Percentiles rank a stretch among this genome's conserved stretches.
These are phyloP conservation scores for Microdon myrmicae DNA, from an alignment of 2,888 invertebrate species.

Conservation along the genomic window DNA sequence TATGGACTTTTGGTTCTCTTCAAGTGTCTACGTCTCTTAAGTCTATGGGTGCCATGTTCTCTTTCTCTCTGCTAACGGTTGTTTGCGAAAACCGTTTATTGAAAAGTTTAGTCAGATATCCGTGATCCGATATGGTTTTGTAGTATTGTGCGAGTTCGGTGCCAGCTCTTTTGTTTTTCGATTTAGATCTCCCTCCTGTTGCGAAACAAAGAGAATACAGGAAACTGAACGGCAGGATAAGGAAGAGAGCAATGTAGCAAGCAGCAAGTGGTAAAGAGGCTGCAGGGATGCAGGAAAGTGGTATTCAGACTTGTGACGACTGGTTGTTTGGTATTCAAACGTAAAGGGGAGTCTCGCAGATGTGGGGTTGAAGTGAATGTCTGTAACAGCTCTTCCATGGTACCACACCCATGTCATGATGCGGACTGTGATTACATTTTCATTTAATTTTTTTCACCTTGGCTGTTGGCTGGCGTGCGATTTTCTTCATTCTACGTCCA, in stretches of 20 bases:
- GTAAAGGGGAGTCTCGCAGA: conserved; percentile 16
- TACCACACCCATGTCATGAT: conserved; percentile 53
- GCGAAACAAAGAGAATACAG: conserved; percentile 14
- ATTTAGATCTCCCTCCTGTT: too few species aligned
- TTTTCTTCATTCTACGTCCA: conserved; percentile 43
- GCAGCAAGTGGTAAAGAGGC: too few species aligned
- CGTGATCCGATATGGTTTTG: conserved; percentile 41
- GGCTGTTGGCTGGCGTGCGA: conserved; percentile 52
- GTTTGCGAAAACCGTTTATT: conserved; percentile 29
- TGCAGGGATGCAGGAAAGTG: too few species aligned
- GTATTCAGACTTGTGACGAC: too few species aligned
- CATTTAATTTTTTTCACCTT: conserved; percentile 53
- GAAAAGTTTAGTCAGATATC: conserved; percentile 26
- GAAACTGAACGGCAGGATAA: conserved; percentile 2
- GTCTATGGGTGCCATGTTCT: conserved; percentile 10
- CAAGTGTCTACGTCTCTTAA: conserved; percentile 15
- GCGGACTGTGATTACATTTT: conserved; percentile 52
- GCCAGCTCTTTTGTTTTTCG: conserved; percentile 47
- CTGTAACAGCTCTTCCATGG: conserved; percentile 49
- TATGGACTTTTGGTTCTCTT: conserved; percentile 17
- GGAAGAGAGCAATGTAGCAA: conserved; percentile 41
- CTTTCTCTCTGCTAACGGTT: conserved; percentile 47
- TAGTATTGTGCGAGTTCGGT: conserved; percentile 22
- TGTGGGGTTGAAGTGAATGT: conserved; percentile 52
- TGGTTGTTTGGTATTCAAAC: too few species aligned